Evolutionary conservation across 2,113 vertebrate species (phyloP), one percentile per base, ranked within the genome.

Genomic region (Cardinalis cardinalis): DNA sequence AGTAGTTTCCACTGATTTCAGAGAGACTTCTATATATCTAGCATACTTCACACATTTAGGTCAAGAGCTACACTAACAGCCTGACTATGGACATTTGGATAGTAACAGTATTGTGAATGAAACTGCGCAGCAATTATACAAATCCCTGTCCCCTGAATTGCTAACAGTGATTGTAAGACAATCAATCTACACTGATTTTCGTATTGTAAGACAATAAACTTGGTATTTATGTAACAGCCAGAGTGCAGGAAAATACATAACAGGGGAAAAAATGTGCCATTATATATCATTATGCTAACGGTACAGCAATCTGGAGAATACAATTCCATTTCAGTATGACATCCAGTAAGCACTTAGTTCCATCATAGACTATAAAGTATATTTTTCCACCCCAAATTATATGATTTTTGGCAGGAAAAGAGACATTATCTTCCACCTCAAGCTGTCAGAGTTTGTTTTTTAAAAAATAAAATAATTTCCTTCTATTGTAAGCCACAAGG

Each of bases 371-470:
- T 56, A 85, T 79, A 70, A 95, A 95, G 24, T 87, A 59, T 76
- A 70, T 51, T 76, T 95, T 95, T 90, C 71, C 49, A 85, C 59
- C 31, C 15, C 10, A 51, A 88, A 89, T 90, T 90, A 63, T 38
- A 76, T 59, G 31, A 82, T 76, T 90, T 95, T 90, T 95, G 95
- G 88, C 95, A 90, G 51, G 64, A 87, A 88, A 93, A 73, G 14
- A 70, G 17, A 4, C 66, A 89, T 90, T 90, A 82, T 18, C 70
- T 90, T 92, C 80, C 19, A 90, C 55, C 55, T 82, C 90, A 89
- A 90, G 55, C 88, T 96, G 94, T 90, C 86, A 95, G 83, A 88
- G 68, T 61, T 89, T 56, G 43, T 78, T 86, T 91, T 96, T 90
- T 71, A 20, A 72, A 88, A 94, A 88, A 71, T 72, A 44, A 94